Evolutionary conservation across 2,113 vertebrate genomes (phyloP), one percentile per base, ranked within the genome.

Genomic region (Alligator mississippiensis): DNA sequence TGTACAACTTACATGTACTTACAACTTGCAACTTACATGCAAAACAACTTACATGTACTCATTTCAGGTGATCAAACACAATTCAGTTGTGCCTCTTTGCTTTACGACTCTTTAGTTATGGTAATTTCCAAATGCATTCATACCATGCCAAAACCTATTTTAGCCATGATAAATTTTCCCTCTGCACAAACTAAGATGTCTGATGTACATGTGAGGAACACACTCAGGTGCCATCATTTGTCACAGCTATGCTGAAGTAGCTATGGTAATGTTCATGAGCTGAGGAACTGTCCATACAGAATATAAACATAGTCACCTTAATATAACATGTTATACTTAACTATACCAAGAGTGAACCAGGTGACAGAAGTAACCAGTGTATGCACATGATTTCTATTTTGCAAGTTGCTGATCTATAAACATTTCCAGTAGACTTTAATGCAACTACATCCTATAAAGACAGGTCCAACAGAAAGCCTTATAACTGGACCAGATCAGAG

Each of bases 251-350:
- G 38, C 38, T 38, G 38, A 38, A 38, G 87, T 54, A 84, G 24
- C 86, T 60, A 25, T 88, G 82, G 25, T 86, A 81, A 92, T 94
- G 82, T 89, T 83, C 54, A 92, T 14, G 17, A 34, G 27, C 25
- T 88, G 84, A 87, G 13, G 30, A 17, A 3, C 92, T 92, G 90
- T 82, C 72, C 62, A 70, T 82, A 38, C 72, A 82, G 47, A 13
- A 66, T 10, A 87, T 34, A 92, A 60, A 79, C 89, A 87, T 97
- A 92, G 88, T 96, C n/a, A 11, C 76, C 57, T 58, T 94, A 78
- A 63, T 59, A 87, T n/a, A 92, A n/a, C 57, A 30, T 94, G 77
- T 90, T 77, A 93, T 68, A 66, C 27, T 82, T 90, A 19, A 91
- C 66, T 89, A 92, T 82, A 0, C 1, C 84, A 75, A 83, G 68